Percentiles rank a stretch among this genome's conserved stretches.
phyloP scores from a whole-genome alignment of 37 sponge, comb jelly and placozoan species.

The Theonella swinhoei region DNA sequence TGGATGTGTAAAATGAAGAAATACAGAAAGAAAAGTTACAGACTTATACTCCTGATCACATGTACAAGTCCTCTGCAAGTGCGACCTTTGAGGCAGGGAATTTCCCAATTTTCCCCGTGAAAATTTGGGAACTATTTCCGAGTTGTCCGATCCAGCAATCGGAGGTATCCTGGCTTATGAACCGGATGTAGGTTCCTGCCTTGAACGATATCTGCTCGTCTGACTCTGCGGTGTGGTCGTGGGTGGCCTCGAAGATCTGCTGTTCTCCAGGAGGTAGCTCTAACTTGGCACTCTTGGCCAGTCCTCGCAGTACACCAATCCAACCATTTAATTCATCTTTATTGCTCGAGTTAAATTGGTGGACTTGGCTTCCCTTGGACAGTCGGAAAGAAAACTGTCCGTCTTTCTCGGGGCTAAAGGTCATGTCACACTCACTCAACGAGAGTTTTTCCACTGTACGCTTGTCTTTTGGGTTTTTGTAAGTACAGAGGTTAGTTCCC shows the following conservation, averaged over 20 bases:
- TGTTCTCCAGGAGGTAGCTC: neutral
- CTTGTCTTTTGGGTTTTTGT: slow-evolving; percentile 37
- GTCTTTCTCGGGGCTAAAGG: slow-evolving; percentile 15
- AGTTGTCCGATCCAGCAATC: slow-evolving; percentile 45
- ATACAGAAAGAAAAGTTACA: too few species aligned
- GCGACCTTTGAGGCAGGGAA: slow-evolving; percentile 45
- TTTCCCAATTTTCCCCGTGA: slow-evolving; percentile 24
- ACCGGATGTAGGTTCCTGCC: slow-evolving; percentile 20
- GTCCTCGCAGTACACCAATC: slow-evolving; percentile 18
- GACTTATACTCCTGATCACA: too few species aligned
- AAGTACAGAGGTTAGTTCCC: slow-evolving; percentile 21
- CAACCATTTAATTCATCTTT: slow-evolving; percentile 26
- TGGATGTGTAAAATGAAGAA: too few species aligned
- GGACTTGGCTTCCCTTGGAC: slow-evolving; percentile 3
- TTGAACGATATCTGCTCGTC: slow-evolving; percentile 45
- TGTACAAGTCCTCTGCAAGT: slow-evolving; percentile 46
- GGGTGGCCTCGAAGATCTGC: slow-evolving; percentile 27
- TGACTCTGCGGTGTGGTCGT: slow-evolving; percentile 33
- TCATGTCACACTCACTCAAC: slow-evolving; percentile 27
- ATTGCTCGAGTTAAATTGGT: slow-evolving; percentile 27
- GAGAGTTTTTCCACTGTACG: slow-evolving; percentile 22
- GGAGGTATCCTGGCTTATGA: slow-evolving; percentile 11
- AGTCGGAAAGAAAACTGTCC: slow-evolving; percentile 29
- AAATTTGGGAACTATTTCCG: slow-evolving; percentile 4
- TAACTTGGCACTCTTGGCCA: slow-evolving; percentile 20